Evolutionary conservation across 2,888 invertebrate genomes (phyloP), one percentile per base, ranked within the genome.

Genomic region (Ceriagrion tenellum): DNA sequence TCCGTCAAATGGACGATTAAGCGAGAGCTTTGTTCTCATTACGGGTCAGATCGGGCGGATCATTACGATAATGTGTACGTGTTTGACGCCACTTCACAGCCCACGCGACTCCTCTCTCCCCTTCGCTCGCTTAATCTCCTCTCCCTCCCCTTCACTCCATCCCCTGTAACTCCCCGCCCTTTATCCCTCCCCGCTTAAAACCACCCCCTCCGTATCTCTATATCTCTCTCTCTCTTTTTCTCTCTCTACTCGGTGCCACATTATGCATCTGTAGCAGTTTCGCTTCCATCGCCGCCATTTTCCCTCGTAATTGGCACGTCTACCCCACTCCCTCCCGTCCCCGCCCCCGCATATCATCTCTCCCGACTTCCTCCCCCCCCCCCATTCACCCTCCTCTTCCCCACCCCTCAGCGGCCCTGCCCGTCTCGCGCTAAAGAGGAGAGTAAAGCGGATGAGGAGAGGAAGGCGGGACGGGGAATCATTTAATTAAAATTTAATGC

Each of bases 401-500:
- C 47, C 8, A 2, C 47, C 47, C 8, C 47, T 47, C 47, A 47
- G 8, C 47, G 47, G 47, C 8, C 47, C 47, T 47, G 8, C 47
- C 47, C 59, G 20, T 59, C 18, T 59, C 59, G 59, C 69, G 81
- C 35, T 81, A 35, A 81, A 81, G 81, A 81, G 81, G 13, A 18
- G 81, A 35, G 35, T 47, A 35, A 59, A 16, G 20, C 59, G 20
- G 59, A 59, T 16, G 59, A 59, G 59, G 12, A 59, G 59, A 20
- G 59, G 12, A 1, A 16, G 59, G 6, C 10, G 63, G 30, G 40
- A 63, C 81, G 59, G 91, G 91, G 91, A 91, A 91, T 91, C 91
- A 91, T 63, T 91, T 91, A 91, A 91, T 91, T 91, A 91, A 91
- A 91, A 91, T 91, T 91, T 91, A 91, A 91, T 91, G 91, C 91